Base-by-base conservation (phyloP, 2,113 vertebrate genomes). In the Chitala chitala region DNA sequence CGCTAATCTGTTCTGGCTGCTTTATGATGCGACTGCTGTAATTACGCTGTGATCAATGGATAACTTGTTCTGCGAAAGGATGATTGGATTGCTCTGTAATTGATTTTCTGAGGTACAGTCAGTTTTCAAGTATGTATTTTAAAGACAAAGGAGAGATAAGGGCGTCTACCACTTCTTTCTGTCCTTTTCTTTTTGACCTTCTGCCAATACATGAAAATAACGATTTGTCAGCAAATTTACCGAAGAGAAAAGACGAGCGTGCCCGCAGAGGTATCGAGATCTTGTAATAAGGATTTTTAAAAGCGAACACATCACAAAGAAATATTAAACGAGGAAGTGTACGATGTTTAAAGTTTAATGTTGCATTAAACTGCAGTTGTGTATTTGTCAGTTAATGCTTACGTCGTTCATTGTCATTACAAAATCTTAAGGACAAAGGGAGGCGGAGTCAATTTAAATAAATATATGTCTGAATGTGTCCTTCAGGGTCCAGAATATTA, bases 11-110 rank as follows among this genome's bases (percentile, higher is more conserved):
- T 84, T 88, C 85, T 85, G 86, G 84, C 86, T 87, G 84, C 84
- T 90, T 90, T 89, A 88, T 89, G 87, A 89, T 88, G 85, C 85
- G 86, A 89, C 86, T 87, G 79, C 86, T 84, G 85, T 89, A 88
- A 90, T 90, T 89, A 90, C 89, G 82, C 82, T 79, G 78, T 58
- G 82, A 88, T 91, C 86, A 81, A 89, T 90, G 81, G 84, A 88
- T 71, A 83, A 84, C 87, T 88, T 87, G 85, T 87, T 88, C 82
- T 82, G 82, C 68, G 80, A 78, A 85, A 71, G 73, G 80, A 79
- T 76, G 81, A 48, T 50, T 76, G 75, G 80, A 78, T 51, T 29
- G 64, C 79, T 40, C 75, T 33, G 82, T 89, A 87, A 89, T 88
- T 88, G 85, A 51, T 88, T 89, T 88, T 83, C 85, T 81, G 80